Conservation (phyloP, 2,113 vertebrate genomes). For the Onychorhynchus coronatus region DNA sequence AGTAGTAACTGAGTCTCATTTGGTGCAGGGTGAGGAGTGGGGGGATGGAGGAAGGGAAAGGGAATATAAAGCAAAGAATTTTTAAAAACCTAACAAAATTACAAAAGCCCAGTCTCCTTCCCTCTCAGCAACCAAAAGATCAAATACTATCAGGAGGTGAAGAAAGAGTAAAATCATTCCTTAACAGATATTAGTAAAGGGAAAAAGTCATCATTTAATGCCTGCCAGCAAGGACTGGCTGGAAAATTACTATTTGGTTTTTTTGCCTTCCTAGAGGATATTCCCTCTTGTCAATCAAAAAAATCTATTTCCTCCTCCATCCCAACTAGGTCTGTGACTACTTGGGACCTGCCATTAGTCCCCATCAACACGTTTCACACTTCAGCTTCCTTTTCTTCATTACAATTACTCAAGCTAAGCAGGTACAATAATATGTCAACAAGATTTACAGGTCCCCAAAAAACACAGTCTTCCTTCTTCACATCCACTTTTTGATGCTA, state of each 20-base stretch:
- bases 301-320: background rate
- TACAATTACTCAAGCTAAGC: background rate
- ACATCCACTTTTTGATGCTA: background rate
- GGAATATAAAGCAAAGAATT: accelerated
- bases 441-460: background rate
- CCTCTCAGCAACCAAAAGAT: background rate
- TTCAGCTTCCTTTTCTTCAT: background rate
- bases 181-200: background rate
- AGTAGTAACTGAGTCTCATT: background rate
- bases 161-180: background rate
- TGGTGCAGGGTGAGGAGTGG: background rate
- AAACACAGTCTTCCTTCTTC: background rate
- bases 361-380: background rate
- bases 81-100: background rate
- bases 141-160: background rate
- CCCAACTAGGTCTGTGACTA: background rate
- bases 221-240: background rate
- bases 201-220: background rate
- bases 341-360: background rate
- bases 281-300: background rate
- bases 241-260: background rate
- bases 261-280: accelerated
- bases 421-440: background rate
- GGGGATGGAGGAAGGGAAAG: background rate
- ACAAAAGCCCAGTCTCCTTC: background rate